Evolutionary conservation across 2,888 invertebrate species (phyloP), one percentile per base, ranked within the genome.

Genomic region (Heliconius ismenius): DNA sequence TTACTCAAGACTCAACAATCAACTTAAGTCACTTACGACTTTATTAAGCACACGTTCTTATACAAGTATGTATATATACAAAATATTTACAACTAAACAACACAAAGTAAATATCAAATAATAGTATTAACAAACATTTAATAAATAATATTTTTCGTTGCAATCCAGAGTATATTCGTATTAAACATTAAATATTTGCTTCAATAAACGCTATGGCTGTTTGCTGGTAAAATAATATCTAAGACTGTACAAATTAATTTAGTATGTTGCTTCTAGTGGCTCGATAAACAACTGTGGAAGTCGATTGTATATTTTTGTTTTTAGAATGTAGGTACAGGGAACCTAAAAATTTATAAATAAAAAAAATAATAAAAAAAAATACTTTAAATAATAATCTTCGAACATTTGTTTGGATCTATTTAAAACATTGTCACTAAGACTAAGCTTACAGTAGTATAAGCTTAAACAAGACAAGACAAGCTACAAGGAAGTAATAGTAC

Each of bases 191-290:
- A 89, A 90, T 91, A 89, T 91, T 92, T 90, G 85, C 89, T 82
- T 82, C 87, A 86, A 89, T 88, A 90, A 91, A 90, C 86, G 85
- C 79, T 79, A 84, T 82, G 82, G 82, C 85, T 91, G 89, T 92
- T 91, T 89, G 85, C 89, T 83, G 81, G 84, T 86, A 90, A 87
- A 92, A 92, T 91, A 91, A 90, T 89, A 87, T 89, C 87, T 91
- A 90, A 92, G 89, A 84, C 89, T 90, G 83, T 81, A 87, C 88
- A 91, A 91, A 92, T 91, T 92, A 90, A 92, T 92, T 91, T 89
- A 89, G 86, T 86, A 67, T 86, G 85, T 86, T 85, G 83, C 84
- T 85, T 84, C 85, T 86, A 90, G 89, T 87, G 86, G 81, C 83
- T 82, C 87, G 86, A 88, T 90, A 89, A 88, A 88, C 84, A 86